phyloP scores from a whole-genome alignment of 2,797 vertebrate species.

The Enteromius thamalakanensis region DNA sequence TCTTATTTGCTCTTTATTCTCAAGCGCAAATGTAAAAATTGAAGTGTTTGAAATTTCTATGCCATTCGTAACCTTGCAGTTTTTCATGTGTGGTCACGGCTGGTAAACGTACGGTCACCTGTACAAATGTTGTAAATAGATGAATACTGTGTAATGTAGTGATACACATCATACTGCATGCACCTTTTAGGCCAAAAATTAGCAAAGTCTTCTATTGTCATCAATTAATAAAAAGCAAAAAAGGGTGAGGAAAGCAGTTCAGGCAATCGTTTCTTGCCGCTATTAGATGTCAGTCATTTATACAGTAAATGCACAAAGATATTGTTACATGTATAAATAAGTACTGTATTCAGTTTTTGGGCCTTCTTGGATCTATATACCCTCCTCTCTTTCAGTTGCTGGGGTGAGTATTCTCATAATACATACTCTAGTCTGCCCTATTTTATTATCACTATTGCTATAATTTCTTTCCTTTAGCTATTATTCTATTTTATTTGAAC shows the following conservation, averaged over 20 bases:
- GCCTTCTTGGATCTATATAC: not conserved
- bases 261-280: slow-evolving; percentile 11
- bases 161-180: slow-evolving; percentile 95
- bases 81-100: slow-evolving; percentile 68
- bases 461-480: not conserved
- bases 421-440: not conserved
- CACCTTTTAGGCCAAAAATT: slow-evolving; percentile 85
- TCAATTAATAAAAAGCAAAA: slow-evolving; percentile 35
- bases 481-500: not conserved
- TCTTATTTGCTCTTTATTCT: slow-evolving; percentile 11
- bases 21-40: slow-evolving; percentile 35
- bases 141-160: slow-evolving; percentile 85
- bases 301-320: slow-evolving; percentile 8
- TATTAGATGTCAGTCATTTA: slow-evolving; percentile 23
- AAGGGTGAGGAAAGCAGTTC: slow-evolving; percentile 29
- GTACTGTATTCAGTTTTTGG: slow-evolving; percentile 2
- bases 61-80: slow-evolving; percentile 43
- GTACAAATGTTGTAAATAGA: slow-evolving; percentile 96
- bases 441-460: no score
- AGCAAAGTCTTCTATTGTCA: slow-evolving; percentile 84
- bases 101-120: slow-evolving; percentile 77
- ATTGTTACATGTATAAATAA: slow-evolving; percentile 22
- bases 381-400: slow-evolving; percentile 12
- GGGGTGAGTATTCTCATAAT: slow-evolving; percentile 12
- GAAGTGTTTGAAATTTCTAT: slow-evolving; percentile 52